Conservation (phyloP, 1,140 invertebrate genomes). For the Solen grandis region DNA sequence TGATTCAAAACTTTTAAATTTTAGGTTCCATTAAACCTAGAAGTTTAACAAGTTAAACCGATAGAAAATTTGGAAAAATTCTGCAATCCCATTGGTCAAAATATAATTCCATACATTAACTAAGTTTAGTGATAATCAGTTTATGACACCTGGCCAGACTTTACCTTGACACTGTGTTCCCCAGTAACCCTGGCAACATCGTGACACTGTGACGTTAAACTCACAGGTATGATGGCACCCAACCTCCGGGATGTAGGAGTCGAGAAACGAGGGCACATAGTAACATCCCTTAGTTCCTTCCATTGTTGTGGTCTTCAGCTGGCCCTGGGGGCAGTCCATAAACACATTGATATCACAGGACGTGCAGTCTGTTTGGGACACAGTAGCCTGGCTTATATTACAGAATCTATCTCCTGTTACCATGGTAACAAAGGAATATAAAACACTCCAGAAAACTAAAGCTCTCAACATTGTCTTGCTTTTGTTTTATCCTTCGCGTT, state of each 20-base stretch:
- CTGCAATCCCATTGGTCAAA: too few species aligned
- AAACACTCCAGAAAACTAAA: too few species aligned
- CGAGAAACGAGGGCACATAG: neutral
- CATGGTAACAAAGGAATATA: too few species aligned
- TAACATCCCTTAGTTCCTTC: constrained; percentile 20
- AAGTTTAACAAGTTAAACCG: too few species aligned
- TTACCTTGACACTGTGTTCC: constrained; percentile 50
- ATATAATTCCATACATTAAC: too few species aligned
- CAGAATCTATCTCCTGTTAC: too few species aligned
- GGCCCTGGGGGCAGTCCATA: constrained; percentile 3
- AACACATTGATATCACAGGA: constrained; percentile 28
- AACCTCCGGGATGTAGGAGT: neutral
- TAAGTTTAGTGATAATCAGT: too few species aligned
- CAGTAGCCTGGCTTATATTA: too few species aligned
- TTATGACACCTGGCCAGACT: too few species aligned
- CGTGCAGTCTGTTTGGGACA: constrained; percentile 40
- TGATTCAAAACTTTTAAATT: neutral
- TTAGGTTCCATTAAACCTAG: neutral
- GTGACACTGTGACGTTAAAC: neutral
- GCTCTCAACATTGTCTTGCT: too few species aligned
- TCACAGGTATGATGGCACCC: constrained; percentile 32
- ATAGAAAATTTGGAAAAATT: too few species aligned
- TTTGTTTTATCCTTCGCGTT: too few species aligned
- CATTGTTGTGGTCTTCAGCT: constrained; percentile 9
- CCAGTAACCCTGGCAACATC: constrained; percentile 41